Evolutionary conservation across 2,888 invertebrate genomes (phyloP).

Genomic region (Apamea sordens): DNA sequence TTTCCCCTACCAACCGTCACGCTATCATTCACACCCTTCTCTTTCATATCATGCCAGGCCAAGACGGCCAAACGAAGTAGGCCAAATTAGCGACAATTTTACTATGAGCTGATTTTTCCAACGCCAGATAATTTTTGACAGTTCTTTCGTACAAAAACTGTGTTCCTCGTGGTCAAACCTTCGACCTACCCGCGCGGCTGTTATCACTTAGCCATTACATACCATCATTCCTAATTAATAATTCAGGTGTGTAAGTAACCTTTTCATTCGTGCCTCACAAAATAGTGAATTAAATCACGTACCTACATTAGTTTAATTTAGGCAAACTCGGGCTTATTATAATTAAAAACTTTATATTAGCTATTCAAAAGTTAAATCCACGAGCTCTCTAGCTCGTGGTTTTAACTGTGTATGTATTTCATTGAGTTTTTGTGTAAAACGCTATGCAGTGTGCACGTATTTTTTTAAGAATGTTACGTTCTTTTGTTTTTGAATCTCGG

Average conservation of each 20-base stretch:
- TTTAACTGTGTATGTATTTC: slow-evolving; percentile 12
- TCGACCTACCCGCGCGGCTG: too few relatives aligned
- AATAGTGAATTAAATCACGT: slow-evolving; percentile 41
- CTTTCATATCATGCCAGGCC: too few relatives aligned
- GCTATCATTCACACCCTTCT: too few relatives aligned
- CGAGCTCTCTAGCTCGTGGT: slow-evolving; percentile 3
- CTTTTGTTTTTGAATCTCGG: not conserved
- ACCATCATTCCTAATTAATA: slow-evolving; percentile 24
- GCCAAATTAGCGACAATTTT: not conserved
- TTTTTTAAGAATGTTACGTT: not conserved
- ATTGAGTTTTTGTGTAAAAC: not conserved
- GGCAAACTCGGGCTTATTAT: slow-evolving; percentile 17
- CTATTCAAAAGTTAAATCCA: slow-evolving; percentile 16
- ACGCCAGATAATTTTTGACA: too few relatives aligned
- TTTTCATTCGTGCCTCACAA: slow-evolving; percentile 4
- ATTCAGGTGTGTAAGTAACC: slow-evolving; percentile 25
- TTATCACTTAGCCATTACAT: not conserved
- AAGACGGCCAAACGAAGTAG: not conserved
- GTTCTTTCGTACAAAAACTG: too few relatives aligned
- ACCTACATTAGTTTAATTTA: slow-evolving; percentile 27
- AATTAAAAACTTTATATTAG: slow-evolving; percentile 42
- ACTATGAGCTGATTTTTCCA: not conserved
- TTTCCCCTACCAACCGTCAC: too few relatives aligned
- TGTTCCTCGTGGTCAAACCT: too few relatives aligned
- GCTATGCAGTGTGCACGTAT: not conserved